These are phyloP conservation scores for Acropternis orthonyx DNA, from an alignment of 2,797 vertebrate species.

Conservation along the genomic window DNA sequence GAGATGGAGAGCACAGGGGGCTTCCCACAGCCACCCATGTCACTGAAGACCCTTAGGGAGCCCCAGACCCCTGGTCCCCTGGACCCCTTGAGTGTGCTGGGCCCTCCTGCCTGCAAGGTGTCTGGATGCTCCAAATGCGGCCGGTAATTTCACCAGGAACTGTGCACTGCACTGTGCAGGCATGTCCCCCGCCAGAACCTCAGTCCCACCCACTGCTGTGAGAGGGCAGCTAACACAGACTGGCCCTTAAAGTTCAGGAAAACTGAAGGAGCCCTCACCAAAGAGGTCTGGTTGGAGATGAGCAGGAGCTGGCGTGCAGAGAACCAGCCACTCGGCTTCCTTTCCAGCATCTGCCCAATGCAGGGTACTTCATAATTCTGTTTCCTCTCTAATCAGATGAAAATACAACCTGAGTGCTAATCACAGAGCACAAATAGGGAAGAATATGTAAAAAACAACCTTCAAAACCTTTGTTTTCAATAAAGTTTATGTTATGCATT, in stretches of 20 bases:
- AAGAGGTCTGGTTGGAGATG: accelerated
- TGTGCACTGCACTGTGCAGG: accelerated
- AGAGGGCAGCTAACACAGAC: background rate
- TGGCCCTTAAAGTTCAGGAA: background rate
- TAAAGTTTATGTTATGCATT: background rate
- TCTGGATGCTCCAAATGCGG: accelerated
- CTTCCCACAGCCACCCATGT: accelerated
- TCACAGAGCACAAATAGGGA: background rate
- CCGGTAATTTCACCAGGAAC: accelerated
- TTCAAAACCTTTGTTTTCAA: background rate
- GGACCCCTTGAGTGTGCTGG: accelerated
- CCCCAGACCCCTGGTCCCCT: background rate
- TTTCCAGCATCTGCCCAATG: background rate
- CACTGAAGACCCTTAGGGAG: accelerated
- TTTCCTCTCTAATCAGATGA: background rate
- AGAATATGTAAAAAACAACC: background rate
- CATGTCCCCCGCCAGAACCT: accelerated
- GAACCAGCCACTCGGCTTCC: accelerated
- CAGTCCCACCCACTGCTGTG: accelerated
- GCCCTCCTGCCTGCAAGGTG: accelerated
- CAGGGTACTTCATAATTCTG: background rate
- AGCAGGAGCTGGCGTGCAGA: background rate
- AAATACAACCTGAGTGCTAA: background rate
- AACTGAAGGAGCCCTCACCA: background rate
- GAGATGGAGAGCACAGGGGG: accelerated